A percentile compares a stretch with the other conserved stretches of the same genome.
Evolutionary conservation across 2,113 vertebrate species (phyloP).

Genomic region (Onychostruthus taczanowskii): DNA sequence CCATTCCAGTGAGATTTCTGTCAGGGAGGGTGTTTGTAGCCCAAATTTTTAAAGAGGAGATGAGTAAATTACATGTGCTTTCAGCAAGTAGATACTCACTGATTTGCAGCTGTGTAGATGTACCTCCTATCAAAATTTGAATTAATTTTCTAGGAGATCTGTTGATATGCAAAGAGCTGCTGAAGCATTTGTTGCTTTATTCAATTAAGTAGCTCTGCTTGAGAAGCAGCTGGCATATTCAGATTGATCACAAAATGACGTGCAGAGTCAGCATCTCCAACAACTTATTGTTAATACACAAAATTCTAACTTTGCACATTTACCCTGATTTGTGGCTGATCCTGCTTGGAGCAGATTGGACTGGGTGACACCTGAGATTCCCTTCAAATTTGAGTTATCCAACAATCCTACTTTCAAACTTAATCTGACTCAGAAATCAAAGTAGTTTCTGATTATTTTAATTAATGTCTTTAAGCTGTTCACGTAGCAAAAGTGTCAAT

Average conservation of each 20-base stretch:
- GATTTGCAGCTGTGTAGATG: conserved; percentile 36
- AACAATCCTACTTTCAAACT: neutral
- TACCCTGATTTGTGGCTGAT: neutral
- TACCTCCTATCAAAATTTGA: neutral
- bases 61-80: neutral
- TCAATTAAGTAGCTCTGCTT: conserved; percentile 9
- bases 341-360: neutral
- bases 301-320: neutral
- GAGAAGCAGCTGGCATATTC: conserved; percentile 21
- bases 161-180: conserved; percentile 42
- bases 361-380: neutral
- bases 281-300: neutral
- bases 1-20: neutral
- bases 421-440: neutral
- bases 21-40: neutral
- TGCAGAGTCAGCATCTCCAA: neutral
- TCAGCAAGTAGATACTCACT: neutral
- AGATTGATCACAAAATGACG: neutral
- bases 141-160: conserved; percentile 1
- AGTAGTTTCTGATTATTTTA: neutral
- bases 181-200: conserved; percentile 10
- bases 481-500: neutral
- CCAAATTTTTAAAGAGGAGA: neutral
- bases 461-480: neutral
- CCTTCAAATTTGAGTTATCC: neutral